Conservation (phyloP, 2,797 vertebrate genomes). For the Cyprinella venusta region DNA sequence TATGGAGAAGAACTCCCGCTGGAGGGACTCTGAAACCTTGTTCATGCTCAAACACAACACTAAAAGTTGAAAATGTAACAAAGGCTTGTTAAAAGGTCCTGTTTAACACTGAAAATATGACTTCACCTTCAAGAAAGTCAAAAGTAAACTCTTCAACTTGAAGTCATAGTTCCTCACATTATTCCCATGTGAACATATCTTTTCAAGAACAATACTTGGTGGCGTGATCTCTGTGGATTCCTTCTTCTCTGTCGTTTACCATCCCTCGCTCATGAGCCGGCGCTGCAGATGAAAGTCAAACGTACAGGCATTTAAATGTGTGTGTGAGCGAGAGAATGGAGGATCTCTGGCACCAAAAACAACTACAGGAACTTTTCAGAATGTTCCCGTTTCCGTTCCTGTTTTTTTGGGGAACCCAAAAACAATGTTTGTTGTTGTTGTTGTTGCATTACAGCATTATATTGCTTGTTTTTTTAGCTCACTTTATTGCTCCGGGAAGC, state of each 20-base stretch:
- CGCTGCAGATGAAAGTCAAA: background rate
- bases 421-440: background rate
- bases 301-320: background rate
- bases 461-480: too few species aligned
- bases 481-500: too few species aligned
- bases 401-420: background rate
- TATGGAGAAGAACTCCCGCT: background rate
- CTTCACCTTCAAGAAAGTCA: slow-evolving; percentile 12
- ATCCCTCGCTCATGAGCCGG: background rate
- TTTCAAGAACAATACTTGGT: slow-evolving; percentile 50
- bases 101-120: background rate
- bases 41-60: background rate
- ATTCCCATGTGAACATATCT: slow-evolving; percentile 10
- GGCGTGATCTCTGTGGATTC: slow-evolving; percentile 56
- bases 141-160: background rate
- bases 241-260: background rate
- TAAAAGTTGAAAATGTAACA: background rate
- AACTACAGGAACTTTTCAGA: background rate
- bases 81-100: background rate
- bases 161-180: background rate
- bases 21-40: background rate
- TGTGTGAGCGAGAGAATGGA: background rate
- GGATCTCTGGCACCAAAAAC: too few species aligned
- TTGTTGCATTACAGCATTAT: background rate
- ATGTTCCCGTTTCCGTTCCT: background rate